Conservation (phyloP, 2,888 invertebrate species). For the Aleiodes testaceus region DNA sequence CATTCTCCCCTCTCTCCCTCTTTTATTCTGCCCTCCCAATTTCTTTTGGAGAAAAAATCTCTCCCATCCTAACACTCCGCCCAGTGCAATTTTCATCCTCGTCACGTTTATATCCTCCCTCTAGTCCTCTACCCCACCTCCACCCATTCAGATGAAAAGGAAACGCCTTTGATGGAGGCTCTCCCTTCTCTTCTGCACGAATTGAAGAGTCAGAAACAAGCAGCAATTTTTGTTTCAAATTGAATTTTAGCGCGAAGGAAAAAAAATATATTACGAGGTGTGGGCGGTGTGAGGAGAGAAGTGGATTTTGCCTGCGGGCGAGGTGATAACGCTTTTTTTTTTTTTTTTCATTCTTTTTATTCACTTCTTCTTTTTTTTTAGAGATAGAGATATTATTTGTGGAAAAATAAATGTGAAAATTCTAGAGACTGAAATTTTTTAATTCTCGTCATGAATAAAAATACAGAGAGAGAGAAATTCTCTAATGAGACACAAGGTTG, state of each 20-base stretch:
- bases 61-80: conserved; percentile 16
- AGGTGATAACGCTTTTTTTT: conserved; percentile 19
- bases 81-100: conserved; percentile 42
- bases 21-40: background rate
- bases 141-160: background rate
- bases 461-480: background rate
- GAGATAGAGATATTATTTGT: conserved; percentile 1
- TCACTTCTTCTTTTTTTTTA: background rate
- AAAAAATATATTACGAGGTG: conserved; percentile 2
- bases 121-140: background rate
- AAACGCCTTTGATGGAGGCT: conserved; percentile 39
- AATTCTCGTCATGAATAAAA: too few species aligned
- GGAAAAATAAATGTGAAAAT: conserved; percentile 20
- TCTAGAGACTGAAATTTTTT: too few species aligned
- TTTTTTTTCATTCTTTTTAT: background rate
- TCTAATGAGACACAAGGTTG: conserved; percentile 18
- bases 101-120: conserved; percentile 38
- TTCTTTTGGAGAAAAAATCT: conserved; percentile 9
- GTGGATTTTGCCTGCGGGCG: conserved; percentile 32
- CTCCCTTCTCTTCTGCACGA: conserved; percentile 27
- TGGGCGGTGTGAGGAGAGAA: conserved; percentile 13
- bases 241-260: conserved; percentile 39
- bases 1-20: background rate
- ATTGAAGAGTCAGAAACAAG: conserved; percentile 45
- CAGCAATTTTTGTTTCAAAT: conserved; percentile 43